These are phyloP conservation scores for Cactoblastis cactorum DNA, from an alignment of 2,888 invertebrate genomes.

Conservation along the genomic window DNA sequence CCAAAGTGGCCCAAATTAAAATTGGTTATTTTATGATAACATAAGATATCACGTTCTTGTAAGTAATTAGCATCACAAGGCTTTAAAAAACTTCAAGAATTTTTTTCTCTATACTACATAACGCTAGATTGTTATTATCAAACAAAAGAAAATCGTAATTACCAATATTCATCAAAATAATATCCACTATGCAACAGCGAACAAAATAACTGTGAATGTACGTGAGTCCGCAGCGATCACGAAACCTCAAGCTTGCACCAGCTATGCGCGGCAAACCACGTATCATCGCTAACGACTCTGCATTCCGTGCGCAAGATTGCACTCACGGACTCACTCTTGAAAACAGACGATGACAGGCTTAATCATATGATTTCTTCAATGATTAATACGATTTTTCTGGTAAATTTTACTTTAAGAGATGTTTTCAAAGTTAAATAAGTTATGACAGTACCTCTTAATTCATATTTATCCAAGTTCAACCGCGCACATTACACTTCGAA, in stretches of 20 bases:
- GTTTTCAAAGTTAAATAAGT: too few species aligned
- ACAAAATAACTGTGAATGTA: neutral
- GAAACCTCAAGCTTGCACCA: constrained; percentile 21
- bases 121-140: too few species aligned
- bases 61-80: too few species aligned
- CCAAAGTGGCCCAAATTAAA: neutral
- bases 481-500: neutral
- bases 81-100: too few species aligned
- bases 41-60: neutral
- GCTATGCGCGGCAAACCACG: constrained; percentile 40
- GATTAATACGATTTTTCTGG: neutral
- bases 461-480: neutral
- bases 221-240: neutral
- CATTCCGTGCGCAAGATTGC: constrained; percentile 37
- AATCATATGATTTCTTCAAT: neutral
- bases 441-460: neutral
- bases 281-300: constrained; percentile 28
- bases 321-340: constrained; percentile 29
- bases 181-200: neutral
- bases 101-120: too few species aligned
- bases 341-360: constrained; percentile 20
- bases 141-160: too few species aligned
- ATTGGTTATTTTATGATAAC: neutral
- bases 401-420: too few species aligned
- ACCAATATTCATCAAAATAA: neutral